Percentiles rank a stretch among this genome's conserved stretches.
phyloP scores from a whole-genome alignment of 2,888 invertebrate species.

The Chesias legatella region DNA sequence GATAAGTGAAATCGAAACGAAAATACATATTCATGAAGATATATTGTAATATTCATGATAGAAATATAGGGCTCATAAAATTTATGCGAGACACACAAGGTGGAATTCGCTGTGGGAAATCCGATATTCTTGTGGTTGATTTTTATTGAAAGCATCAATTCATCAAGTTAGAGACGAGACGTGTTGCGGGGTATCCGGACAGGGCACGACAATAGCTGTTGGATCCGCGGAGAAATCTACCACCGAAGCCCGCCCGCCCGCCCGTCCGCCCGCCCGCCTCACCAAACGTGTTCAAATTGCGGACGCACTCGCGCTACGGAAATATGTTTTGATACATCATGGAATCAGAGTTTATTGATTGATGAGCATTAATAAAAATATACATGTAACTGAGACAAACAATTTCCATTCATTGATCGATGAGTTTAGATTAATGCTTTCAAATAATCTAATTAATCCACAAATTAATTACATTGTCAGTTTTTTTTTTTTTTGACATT shows the following conservation, averaged over 20 bases:
- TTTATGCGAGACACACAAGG: constrained; percentile 24
- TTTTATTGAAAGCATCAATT: constrained; percentile 43
- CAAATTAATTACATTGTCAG: no score
- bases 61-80: constrained; percentile 16
- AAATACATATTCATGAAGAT: constrained; percentile 21
- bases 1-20: constrained; percentile 18
- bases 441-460: no score
- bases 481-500: no score
- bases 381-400: no score
- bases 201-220: constrained; percentile 49
- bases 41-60: constrained; percentile 19
- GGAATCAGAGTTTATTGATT: not conserved
- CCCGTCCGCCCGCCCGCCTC: no score
- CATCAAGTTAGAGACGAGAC: constrained; percentile 49
- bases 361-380: no score
- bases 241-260: no score
- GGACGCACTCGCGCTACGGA: constrained; percentile 28
- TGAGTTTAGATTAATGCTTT: no score
- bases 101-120: constrained; percentile 24
- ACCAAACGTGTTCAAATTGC: constrained; percentile 53
- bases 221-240: constrained; percentile 42
- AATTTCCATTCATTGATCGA: no score
- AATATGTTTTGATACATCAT: constrained; percentile 30
- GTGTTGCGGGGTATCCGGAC: constrained; percentile 45
- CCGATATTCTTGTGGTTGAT: constrained; percentile 21